Base-by-base conservation (phyloP, 2,113 vertebrate species). In the Amblyornis subalaris region DNA sequence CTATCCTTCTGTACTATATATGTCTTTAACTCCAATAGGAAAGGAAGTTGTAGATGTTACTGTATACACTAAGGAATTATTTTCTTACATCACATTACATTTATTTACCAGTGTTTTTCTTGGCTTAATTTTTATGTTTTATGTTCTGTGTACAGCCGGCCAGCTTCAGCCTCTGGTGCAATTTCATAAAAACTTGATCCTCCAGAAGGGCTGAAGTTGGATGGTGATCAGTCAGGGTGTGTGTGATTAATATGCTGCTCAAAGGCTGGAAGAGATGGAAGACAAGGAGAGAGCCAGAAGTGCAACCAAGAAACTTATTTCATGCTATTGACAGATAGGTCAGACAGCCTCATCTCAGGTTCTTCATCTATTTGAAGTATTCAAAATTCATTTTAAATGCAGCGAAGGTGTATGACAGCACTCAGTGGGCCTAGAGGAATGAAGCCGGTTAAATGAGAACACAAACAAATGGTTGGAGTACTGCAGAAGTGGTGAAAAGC, bases 401-500 rank as follows among this genome's bases (percentile, higher is more conserved):
- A 74, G 18, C n/a, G 65, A 74, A 81, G 10, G 8, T 60, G 55
- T 66, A 58, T 74, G 48, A 19, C 69, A 71, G 42, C 36, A 67
- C 28, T 83, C 25, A 44, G 3, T 38, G 13, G 26, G 20, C n/a
- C 51, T 84, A 67, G 26, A 79, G 62, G 35, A 81, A 74, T 16
- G 24, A 87, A 89, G 13, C 28, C 48, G 65, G n/a, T 53, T 85
- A 85, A 85, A 78, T 24, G 29, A 78, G 40, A 89, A 31, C 45
- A 85, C 20, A 85, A 84, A 55, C 14, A 88, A 91, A 83, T 75
- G 12, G 17, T 18, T 83, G 67, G 79, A 88, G 24, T 62, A 62
- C 60, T 62, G 35, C 14, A 77, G 55, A 71, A 86, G 51, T 88
- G 88, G 38, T 94, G 94, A 94, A 86, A 95, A 79, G 42, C 60